Evolutionary conservation across 2,888 invertebrate species (phyloP), one percentile per base, ranked within the genome.

Genomic region (Dasypolia templi): DNA sequence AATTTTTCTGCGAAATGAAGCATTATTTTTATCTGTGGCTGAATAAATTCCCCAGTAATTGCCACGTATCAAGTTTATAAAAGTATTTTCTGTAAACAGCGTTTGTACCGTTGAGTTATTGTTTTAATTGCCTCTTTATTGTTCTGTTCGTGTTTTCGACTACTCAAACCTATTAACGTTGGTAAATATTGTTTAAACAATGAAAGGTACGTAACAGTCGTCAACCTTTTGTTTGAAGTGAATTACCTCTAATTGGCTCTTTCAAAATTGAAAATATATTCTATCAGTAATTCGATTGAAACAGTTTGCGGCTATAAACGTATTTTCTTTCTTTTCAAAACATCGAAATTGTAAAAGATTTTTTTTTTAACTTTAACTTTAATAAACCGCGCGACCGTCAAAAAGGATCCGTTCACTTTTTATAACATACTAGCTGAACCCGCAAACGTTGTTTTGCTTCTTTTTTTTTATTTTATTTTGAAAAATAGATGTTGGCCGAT

Each of bases 111-210:
- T 51, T 29, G 35, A 58, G 32, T 42, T 29, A 29, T 49, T 44
- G 44, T 72, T 79, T 58, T 74, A 80, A 80, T 80, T 74, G 65
- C 9, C 19, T 17, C 46, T 46, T 73, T 49, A 74, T 77, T 80
- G 63, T 49, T 74, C 42, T 59, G 59, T 55, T 32, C 74, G 53
- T 73, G 35, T 80, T 77, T 64, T 61, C 26, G n/a, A 61, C 42
- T 29, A 55, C 64, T 61, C 32, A 66, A 80, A 80, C 42, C 59
- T 65, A 51, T 64, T 73, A 46, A 49, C 49, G 26, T 79, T 49
- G 17, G 53, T 39, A 72, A 64, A 55, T 42, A 79, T 49, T 77
- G 64, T 80, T 61, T 61, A 14, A 55, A 65, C 58, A 77, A 80
- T 35, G 17, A 2, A 46, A 46, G 17, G 39, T 46, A 14, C 35